Evolutionary conservation across 2,113 vertebrate genomes (phyloP).

Genomic region (Siniperca chuatsi): DNA sequence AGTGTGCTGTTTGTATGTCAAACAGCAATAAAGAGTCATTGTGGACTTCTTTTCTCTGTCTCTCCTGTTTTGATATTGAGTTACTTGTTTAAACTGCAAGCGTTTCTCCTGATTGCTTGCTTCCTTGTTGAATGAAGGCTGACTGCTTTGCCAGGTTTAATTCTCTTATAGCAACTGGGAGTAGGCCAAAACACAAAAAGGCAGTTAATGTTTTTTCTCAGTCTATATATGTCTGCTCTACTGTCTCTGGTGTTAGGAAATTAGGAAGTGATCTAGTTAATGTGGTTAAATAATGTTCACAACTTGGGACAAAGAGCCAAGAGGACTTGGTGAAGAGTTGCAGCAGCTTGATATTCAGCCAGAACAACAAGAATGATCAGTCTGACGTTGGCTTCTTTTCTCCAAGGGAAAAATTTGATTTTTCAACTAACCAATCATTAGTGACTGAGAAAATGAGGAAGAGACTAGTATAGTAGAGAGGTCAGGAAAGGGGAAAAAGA

Average conservation of each 20-base stretch:
- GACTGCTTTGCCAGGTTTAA: constrained; percentile 18
- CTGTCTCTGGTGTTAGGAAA: constrained; percentile 9
- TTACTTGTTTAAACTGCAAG: constrained; percentile 49
- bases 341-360: constrained; percentile 1
- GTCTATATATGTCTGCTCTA: background rate
- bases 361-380: background rate
- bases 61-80: constrained; percentile 56
- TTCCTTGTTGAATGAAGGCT: constrained; percentile 40
- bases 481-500: background rate
- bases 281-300: constrained; percentile 9
- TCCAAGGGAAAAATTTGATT: background rate
- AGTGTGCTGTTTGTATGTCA: constrained; percentile 48
- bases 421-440: background rate
- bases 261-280: constrained; percentile 3
- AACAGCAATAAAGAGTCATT: constrained; percentile 56
- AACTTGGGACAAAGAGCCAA: background rate
- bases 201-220: constrained; percentile 19
- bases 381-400: background rate
- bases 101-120: constrained; percentile 51
- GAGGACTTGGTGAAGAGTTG: background rate
- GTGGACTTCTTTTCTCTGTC: constrained; percentile 36
- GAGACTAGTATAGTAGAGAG: background rate
- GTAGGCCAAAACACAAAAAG: constrained; percentile 29
- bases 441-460: background rate
- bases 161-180: constrained; percentile 4